These are phyloP conservation scores for Ptilorrhoa leucosticta DNA, from an alignment of 2,113 vertebrate species.

Conservation along the genomic window DNA sequence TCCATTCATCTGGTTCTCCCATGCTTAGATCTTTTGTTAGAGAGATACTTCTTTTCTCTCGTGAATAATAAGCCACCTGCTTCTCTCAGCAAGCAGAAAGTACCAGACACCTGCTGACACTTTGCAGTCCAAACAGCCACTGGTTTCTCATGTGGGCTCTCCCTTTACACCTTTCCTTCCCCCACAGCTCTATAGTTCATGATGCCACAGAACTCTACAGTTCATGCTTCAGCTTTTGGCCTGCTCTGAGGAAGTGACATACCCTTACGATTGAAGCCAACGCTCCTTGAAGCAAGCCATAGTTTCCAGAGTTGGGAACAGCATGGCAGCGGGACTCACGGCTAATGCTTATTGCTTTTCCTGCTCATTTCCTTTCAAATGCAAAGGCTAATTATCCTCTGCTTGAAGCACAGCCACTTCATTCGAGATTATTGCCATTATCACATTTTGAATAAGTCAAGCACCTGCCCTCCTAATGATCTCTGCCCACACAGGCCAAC, in stretches of 20 bases:
- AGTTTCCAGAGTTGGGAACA: neutral
- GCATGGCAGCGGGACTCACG: neutral
- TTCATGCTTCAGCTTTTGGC: neutral
- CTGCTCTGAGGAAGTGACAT: neutral
- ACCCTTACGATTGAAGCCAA: neutral
- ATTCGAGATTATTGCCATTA: neutral
- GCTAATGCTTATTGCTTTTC: neutral
- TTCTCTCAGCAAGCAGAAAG: neutral
- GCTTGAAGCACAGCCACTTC: neutral
- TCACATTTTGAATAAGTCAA: neutral
- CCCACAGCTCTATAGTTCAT: neutral
- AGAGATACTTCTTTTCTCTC: neutral
- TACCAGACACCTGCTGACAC: neutral
- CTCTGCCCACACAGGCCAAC: neutral
- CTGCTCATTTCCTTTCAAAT: slow-evolving; percentile 6
- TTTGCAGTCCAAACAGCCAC: neutral
- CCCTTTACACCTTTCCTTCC: neutral
- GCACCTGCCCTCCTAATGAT: neutral
- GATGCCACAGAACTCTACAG: neutral
- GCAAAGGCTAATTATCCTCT: neutral
- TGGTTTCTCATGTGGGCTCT: neutral
- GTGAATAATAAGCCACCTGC: neutral
- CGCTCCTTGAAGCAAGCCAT: neutral
- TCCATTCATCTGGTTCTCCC: neutral
- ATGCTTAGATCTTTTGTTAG: neutral